Conservation (phyloP, 2,113 vertebrate species). For the Forbesichthys agassizii region DNA sequence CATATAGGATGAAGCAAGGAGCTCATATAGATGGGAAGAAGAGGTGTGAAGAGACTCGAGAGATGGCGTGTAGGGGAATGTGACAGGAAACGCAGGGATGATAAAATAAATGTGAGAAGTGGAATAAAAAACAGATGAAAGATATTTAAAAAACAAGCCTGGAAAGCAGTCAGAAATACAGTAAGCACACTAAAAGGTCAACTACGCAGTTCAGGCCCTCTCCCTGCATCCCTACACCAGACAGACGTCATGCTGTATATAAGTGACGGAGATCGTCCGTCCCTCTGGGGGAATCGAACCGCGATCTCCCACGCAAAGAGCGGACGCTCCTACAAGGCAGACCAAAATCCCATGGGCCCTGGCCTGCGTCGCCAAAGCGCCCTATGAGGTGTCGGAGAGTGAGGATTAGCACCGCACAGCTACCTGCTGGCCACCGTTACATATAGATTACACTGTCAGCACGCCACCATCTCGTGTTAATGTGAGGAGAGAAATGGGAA, state of each 20-base stretch:
- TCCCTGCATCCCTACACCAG: constrained; percentile 27
- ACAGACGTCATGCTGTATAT: constrained; percentile 44
- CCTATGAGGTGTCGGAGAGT: too few species aligned
- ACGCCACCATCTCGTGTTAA: constrained; percentile 46
- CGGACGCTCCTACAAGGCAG: too few species aligned
- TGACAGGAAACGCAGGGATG: constrained; percentile 1
- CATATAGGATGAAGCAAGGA: constrained; percentile 31
- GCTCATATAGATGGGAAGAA: constrained; percentile 36
- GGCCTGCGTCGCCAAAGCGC: too few species aligned
- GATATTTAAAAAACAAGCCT: neutral
- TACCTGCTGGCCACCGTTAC: too few species aligned
- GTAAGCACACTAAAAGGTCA: constrained; percentile 61
- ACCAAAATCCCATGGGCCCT: too few species aligned
- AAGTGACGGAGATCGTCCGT: too few species aligned
- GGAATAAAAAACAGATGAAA: neutral
- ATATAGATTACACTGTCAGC: constrained; percentile 69
- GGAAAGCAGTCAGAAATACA: constrained; percentile 3
- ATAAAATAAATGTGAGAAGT: constrained; percentile 5
- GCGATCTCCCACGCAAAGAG: too few species aligned
- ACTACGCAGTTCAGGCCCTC: constrained; percentile 32
- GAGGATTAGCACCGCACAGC: too few species aligned
- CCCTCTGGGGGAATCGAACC: too few species aligned
- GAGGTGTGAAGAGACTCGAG: constrained; percentile 24
- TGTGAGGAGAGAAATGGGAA: constrained; percentile 52
- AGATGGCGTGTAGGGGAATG: neutral